Conservation (phyloP, 1,140 invertebrate genomes). For the Leptoteleia sp. region DNA sequence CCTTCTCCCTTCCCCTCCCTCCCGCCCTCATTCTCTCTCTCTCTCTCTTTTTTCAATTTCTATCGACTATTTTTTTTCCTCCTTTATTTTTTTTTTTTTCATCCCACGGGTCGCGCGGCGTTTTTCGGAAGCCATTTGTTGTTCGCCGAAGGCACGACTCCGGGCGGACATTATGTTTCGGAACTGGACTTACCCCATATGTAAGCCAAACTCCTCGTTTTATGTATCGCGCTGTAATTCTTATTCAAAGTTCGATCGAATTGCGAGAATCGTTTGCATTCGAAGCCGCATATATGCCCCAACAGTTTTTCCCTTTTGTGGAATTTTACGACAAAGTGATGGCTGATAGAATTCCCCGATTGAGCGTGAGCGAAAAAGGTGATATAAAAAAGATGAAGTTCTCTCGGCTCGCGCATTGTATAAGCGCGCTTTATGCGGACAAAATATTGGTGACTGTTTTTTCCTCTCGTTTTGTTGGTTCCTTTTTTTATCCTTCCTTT, state of each 20-base stretch:
- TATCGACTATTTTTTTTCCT: conserved; percentile 62
- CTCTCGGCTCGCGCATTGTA: conserved; percentile 9
- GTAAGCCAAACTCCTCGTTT: conserved; percentile 47
- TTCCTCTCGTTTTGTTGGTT: no score
- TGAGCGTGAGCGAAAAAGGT: conserved; percentile 5
- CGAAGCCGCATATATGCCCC: conserved; percentile 20
- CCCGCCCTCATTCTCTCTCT: no score
- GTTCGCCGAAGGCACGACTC: conserved; percentile 52
- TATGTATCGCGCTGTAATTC: conserved; percentile 52
- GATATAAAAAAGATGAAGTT: conserved; percentile 21
- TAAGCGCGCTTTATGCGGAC: conserved; percentile 8
- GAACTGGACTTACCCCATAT: conserved; percentile 47
- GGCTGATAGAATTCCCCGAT: conserved; percentile 24
- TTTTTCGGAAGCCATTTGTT: conserved; percentile 72
- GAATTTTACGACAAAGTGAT: conserved; percentile 46
- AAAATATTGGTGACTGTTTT: conserved; percentile 36
- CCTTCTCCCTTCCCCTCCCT: conserved; percentile 63
- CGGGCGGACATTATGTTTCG: conserved; percentile 67
- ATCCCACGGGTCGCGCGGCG: conserved; percentile 53
- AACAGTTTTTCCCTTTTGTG: conserved; percentile 48
- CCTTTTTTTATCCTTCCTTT: no score
- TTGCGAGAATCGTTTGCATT: conserved; percentile 61
- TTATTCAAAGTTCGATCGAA: conserved; percentile 62
- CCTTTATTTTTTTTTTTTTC: no score
- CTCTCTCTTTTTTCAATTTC: no score